Evolutionary conservation across 2,888 invertebrate species (phyloP), one percentile per base, ranked within the genome.

Genomic region (Mayetiola destructor): DNA sequence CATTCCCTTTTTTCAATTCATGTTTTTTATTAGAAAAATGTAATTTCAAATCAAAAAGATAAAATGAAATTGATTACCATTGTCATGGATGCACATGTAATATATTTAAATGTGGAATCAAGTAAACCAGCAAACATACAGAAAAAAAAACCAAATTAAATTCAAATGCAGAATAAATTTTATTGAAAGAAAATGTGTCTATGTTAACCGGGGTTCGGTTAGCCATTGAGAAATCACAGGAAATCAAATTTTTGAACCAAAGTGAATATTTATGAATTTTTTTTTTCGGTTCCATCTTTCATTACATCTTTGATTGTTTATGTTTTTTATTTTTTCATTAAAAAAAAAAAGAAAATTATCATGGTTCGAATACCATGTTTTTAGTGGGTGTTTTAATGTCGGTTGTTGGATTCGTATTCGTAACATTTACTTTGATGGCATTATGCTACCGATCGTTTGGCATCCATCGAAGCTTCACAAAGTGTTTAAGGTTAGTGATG

Each of bases 381-480:
- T 86, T 93, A 82, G 93, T 93, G 79, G 88, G 85, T 82, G 88
- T 90, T 80, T 89, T 93, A 82, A 92, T 93, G 85, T 91, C 91
- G 81, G 91, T 92, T 83, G 92, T 93, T 84, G 93, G 92, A 85
- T 91, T 92, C 83, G 93, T 93, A 82, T 93, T 93, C 86, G 85
- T 93, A 81, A 84, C 91, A 82, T 93, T 93, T 85, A 91, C 93
- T 81, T 86, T 91, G 82, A 88, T 93, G 88, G 93, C 93, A 81
- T 88, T 93, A 82, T 93, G 93, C 88, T 93, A 93, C 89, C 90
- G 92, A 90, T 91, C 90, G 89, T 90, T 90, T 84, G 90, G 90
- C 87, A 90, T 91, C 85, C 89, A 91, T 88, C 89, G 88, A 88
- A 90, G 89, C 88, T 88, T 89, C 88, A 89, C 88, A 86, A 88